These are phyloP conservation scores for Macrobrachium nipponense DNA, from an alignment of 1,140 invertebrate species.

Conservation along the genomic window DNA sequence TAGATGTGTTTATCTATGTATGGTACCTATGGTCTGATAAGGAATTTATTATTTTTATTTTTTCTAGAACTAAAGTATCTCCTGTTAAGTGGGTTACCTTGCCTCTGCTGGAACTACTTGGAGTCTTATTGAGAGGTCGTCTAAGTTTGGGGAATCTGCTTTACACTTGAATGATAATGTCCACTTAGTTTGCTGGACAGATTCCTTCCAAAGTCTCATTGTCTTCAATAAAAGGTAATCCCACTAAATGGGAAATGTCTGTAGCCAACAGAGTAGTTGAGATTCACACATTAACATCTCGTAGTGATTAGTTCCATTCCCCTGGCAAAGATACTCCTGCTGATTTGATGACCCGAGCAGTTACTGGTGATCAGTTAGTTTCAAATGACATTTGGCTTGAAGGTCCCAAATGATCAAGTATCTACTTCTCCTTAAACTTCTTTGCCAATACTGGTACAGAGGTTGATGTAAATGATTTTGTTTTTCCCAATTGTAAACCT, in stretches of 20 bases:
- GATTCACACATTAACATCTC: slow-evolving; percentile 25
- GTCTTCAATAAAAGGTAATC: slow-evolving; percentile 38
- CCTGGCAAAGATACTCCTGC: background rate
- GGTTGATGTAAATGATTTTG: background rate
- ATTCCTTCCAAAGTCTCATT: slow-evolving; percentile 36
- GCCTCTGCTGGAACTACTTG: background rate
- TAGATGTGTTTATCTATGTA: background rate
- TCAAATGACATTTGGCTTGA: background rate
- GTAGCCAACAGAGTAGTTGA: slow-evolving; percentile 33
- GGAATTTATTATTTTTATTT: background rate
- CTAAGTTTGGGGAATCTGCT: background rate
- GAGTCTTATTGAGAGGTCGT: background rate
- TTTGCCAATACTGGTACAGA: background rate
- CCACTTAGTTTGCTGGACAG: slow-evolving; percentile 23
- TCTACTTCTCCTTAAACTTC: background rate
- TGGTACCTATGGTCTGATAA: background rate
- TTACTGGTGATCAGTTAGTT: background rate
- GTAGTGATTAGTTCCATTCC: background rate
- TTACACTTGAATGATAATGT: no score
- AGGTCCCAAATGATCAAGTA: background rate
- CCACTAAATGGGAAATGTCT: slow-evolving; percentile 37
- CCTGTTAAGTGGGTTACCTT: background rate
- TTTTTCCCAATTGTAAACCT: background rate
- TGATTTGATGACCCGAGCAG: background rate
- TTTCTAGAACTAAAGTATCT: background rate